A percentile compares a stretch with the other conserved stretches of the same genome.
These are phyloP conservation scores for Paradisaea rubra DNA, from an alignment of 2,113 vertebrate genomes.

Conservation along the genomic window DNA sequence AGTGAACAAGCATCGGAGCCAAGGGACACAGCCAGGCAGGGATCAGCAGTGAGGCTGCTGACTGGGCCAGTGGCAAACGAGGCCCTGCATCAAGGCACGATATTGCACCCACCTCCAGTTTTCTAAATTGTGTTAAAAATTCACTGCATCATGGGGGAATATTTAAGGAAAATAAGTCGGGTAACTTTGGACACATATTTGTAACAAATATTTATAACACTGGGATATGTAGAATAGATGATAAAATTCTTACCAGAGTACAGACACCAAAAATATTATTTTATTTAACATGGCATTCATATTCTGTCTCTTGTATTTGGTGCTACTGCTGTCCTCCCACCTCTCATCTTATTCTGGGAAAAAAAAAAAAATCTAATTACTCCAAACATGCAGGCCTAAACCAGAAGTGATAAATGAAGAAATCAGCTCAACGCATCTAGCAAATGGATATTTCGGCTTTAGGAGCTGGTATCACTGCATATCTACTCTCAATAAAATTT, in stretches of 20 bases:
- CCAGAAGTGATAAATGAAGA: background rate
- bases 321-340: background rate
- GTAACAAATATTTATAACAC: background rate
- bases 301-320: background rate
- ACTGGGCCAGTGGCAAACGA: rapidly evolving
- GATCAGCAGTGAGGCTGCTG: background rate
- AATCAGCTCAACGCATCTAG: background rate
- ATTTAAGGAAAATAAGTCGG: background rate
- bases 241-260: background rate
- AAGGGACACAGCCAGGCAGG: background rate
- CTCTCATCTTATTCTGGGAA: background rate
- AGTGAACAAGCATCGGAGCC: rapidly evolving
- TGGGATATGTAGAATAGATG: background rate
- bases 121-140: background rate
- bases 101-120: background rate
- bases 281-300: background rate
- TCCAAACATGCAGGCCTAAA: background rate
- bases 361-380: background rate
- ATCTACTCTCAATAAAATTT: background rate
- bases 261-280: background rate
- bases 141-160: background rate
- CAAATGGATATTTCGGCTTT: background rate
- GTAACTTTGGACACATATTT: background rate
- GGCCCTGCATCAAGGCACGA: too few relatives aligned
- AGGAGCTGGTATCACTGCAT: background rate